These are phyloP conservation scores for Allolobophora icterica DNA, from an alignment of 2,888 invertebrate genomes.

Conservation along the genomic window DNA sequence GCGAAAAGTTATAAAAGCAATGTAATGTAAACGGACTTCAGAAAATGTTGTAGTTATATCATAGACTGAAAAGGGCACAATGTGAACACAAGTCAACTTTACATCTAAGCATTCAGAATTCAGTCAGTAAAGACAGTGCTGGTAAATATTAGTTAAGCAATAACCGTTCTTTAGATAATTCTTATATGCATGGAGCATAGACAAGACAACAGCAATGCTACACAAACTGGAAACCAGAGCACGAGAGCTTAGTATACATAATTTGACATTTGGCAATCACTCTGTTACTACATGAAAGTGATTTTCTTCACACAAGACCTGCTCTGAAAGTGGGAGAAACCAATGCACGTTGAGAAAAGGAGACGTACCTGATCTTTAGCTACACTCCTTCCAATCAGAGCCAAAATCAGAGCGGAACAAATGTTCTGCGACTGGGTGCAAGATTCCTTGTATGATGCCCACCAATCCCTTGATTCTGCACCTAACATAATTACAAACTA, in stretches of 20 bases:
- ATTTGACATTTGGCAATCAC: neutral
- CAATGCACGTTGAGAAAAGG: neutral
- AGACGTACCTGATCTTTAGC: slow-evolving; percentile 63
- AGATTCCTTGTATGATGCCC: slow-evolving; percentile 78
- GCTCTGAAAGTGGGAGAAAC: too few species aligned
- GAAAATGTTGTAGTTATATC: neutral
- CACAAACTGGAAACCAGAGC: neutral
- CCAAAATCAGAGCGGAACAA: slow-evolving; percentile 80
- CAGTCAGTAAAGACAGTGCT: neutral
- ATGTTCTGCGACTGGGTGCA: slow-evolving; percentile 78
- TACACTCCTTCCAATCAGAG: slow-evolving; percentile 82
- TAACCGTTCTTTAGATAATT: neutral
- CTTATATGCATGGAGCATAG: neutral
- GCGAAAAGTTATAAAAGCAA: neutral
- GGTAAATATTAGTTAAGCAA: neutral
- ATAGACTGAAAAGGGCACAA: neutral
- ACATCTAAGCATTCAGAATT: neutral
- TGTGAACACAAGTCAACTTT: neutral
- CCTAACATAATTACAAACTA: slow-evolving; percentile 1
- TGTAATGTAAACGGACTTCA: neutral
- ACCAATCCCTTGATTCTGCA: slow-evolving; percentile 70
- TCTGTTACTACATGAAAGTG: neutral
- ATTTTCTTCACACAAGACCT: neutral
- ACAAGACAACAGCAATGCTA: neutral
- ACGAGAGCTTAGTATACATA: neutral